These are phyloP conservation scores for Virgularia gustaviana DNA, from an alignment of 92 coral and sea anemone genomes.

Conservation along the genomic window DNA sequence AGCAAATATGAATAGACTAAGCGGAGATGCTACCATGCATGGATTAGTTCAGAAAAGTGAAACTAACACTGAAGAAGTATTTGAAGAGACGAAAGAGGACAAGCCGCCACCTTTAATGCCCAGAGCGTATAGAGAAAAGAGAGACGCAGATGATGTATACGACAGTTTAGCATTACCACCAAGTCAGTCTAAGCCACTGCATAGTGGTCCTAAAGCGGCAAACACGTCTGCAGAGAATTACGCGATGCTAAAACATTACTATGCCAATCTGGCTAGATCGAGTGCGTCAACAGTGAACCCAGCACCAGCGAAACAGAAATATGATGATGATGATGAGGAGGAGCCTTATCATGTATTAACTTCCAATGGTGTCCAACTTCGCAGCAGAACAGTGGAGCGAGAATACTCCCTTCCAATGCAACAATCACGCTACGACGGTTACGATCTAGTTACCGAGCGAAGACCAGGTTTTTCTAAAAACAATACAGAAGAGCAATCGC, in stretches of 20 bases:
- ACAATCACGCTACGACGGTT: too few species aligned
- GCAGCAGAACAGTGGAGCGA: neutral
- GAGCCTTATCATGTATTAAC: too few species aligned
- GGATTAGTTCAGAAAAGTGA: neutral
- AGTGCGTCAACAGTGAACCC: neutral
- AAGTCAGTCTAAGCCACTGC: neutral
- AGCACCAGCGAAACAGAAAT: too few species aligned
- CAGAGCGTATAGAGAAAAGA: neutral
- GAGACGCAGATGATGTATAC: neutral
- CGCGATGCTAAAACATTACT: too few species aligned
- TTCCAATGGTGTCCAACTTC: neutral
- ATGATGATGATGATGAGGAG: neutral
- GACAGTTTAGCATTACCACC: neutral
- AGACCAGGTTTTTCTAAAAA: neutral
- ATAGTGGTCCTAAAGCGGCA: too few species aligned
- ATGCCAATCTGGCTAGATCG: neutral
- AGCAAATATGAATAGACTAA: neutral
- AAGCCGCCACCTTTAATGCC: constrained; percentile 23
- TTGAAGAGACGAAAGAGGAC: neutral
- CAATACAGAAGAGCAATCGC: neutral
- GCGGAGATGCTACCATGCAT: neutral
- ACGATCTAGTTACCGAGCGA: neutral
- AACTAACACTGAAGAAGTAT: neutral
- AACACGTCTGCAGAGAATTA: too few species aligned
- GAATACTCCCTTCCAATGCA: neutral